Evolutionary conservation across 1,140 invertebrate genomes (phyloP), one percentile per base, ranked within the genome.

Genomic region (Pogonomyrmex californicus): DNA sequence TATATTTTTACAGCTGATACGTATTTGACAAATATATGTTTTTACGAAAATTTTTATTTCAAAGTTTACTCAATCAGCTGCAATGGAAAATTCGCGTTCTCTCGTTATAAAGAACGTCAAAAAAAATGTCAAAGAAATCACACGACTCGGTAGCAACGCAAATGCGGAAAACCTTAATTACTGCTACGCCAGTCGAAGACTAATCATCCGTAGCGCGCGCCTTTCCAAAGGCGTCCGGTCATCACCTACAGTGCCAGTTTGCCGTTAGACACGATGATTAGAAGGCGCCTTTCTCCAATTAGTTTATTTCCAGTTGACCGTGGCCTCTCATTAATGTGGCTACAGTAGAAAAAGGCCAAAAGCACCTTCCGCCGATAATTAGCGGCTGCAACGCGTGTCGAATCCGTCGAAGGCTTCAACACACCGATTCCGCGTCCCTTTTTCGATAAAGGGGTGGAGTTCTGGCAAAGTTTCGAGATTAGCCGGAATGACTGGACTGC

Each of bases 251-350:
- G 85, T 86, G 87, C 41, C 85, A 87, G 86, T 44, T 87, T 33
- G 62, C 71, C 41, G 68, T 86, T 71, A 65, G 88, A 82, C 58
- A 63, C 81, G 71, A 87, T 86, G 90, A 91, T 91, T 91, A 90
- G 87, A 86, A 86, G 91, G 85, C 89, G 89, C 90, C 86, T 70
- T 85, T 86, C 81, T 85, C 87, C 91, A 92, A 93, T 93, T 93
- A 93, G 91, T 90, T 88, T 77, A 92, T 90, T 90, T 82, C 65
- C 63, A 54, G 77, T 65, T 68, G 62, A 56, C 44, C 71, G 77
- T 70, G 83, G 76, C 70, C 91, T 89, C 88, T 93, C 88, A 92
- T 93, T 92, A 93, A 87, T 54, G 62, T 65, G 33, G 60, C 82
- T 73, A 58, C 23, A 65, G 33, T 73, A 65, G 63, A 76, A 82